Conservation (phyloP, 1,140 invertebrate species). For the Leptinotarsa texana region DNA sequence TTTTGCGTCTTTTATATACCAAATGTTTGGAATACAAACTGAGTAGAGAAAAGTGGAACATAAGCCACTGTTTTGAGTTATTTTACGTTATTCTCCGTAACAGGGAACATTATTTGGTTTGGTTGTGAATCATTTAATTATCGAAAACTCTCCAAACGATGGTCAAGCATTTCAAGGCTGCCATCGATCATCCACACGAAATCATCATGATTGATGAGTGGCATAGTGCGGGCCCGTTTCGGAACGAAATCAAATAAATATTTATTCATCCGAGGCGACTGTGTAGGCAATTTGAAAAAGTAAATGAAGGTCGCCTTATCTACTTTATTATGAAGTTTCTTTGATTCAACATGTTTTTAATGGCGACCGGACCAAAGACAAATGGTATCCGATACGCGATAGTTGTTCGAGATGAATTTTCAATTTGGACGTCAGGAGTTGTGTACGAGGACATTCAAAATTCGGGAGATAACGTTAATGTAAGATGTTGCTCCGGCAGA, state of each 20-base stretch:
- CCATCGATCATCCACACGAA: constrained; percentile 7
- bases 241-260: constrained; percentile 5
- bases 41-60: too few species aligned
- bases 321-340: constrained; percentile 25
- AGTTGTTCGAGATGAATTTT: constrained; percentile 30
- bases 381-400: constrained; percentile 27
- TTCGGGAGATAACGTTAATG: constrained; percentile 3
- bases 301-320: constrained; percentile 30
- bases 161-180: not conserved
- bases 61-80: too few species aligned
- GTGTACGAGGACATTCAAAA: constrained; percentile 13
- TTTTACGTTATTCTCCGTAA: too few species aligned
- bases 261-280: constrained; percentile 14
- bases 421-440: constrained; percentile 27
- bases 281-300: constrained; percentile 29
- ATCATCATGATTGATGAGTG: constrained; percentile 6
- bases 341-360: constrained; percentile 28
- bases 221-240: not conserved
- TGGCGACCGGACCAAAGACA: constrained; percentile 18
- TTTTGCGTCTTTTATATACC: too few species aligned
- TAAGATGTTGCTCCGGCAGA: not conserved
- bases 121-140: not conserved
- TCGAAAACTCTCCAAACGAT: constrained; percentile 1
- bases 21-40: too few species aligned
- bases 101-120: too few species aligned